Evolutionary conservation across 2,888 invertebrate genomes (phyloP).

Genomic region (Ormyrus pomaceus): DNA sequence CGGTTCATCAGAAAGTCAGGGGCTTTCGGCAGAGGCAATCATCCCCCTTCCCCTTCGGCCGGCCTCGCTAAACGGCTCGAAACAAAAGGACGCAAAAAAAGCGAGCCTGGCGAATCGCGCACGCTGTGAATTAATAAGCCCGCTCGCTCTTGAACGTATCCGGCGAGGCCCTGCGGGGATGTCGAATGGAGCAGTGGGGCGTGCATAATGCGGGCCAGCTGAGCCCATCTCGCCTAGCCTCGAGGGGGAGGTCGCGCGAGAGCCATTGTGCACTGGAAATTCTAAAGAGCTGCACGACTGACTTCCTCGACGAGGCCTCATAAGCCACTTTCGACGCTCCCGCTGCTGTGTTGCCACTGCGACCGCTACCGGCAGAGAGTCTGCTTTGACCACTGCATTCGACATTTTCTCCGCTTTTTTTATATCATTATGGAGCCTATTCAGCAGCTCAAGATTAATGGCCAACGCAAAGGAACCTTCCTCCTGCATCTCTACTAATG

Average conservation of each 20-base stretch:
- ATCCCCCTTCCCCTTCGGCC: background rate
- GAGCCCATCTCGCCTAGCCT: slow-evolving; percentile 59
- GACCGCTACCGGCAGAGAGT: too few species aligned
- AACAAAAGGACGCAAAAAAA: background rate
- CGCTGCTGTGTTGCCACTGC: background rate
- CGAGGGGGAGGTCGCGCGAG: slow-evolving; percentile 58
- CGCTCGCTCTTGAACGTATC: slow-evolving; percentile 55
- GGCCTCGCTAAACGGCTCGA: background rate
- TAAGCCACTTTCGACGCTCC: slow-evolving; percentile 58
- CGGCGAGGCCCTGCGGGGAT: slow-evolving; percentile 61
- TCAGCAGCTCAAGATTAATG: background rate
- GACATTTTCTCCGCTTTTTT: too few species aligned
- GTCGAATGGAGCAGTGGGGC: slow-evolving; percentile 68
- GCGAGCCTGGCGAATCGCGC: slow-evolving; percentile 53
- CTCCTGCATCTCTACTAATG: too few species aligned
- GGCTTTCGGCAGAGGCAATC: slow-evolving; percentile 28
- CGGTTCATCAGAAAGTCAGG: slow-evolving; percentile 30
- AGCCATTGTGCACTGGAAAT: slow-evolving; percentile 32
- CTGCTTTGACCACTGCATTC: too few species aligned
- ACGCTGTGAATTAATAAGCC: slow-evolving; percentile 73
- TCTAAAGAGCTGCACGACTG: slow-evolving; percentile 59
- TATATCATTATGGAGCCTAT: background rate
- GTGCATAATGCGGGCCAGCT: slow-evolving; percentile 72
- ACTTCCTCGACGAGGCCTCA: slow-evolving; percentile 55
- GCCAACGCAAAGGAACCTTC: background rate